Base-by-base conservation (phyloP, 2,113 vertebrate species). In the Ophthalmolycus amberensis region DNA sequence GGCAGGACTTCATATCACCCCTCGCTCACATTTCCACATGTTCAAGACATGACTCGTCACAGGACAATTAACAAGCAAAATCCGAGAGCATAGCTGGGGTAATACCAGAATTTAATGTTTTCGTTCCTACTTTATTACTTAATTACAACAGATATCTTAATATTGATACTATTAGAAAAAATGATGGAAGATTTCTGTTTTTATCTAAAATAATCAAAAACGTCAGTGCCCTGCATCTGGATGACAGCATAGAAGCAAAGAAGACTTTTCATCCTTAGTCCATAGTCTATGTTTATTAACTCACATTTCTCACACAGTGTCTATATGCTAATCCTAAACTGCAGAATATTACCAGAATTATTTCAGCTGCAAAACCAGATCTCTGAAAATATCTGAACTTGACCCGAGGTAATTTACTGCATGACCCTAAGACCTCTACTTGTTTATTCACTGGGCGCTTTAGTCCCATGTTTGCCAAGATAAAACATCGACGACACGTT, bases 381-480 rank as follows among this genome's bases (percentile, higher is more conserved):
- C 40, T 34, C 50, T 50, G 11, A 18, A 74, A 64, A 70, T 60
- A 34, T 69, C 71, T 67, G 12, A 85, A 64, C 66, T 54, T 77
- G 29, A 75, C 56, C 37, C 68, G 20, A 66, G 18, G 18, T 60
- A 42, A 73, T 84, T 75, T 68, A 22, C 54, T 74, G 37, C 42
- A 44, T 65, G 70, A 46, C 44, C 77, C 46, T n/a, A 68, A 63
- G 56, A 83, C 42, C 48, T 79, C 52, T 29, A 10, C 12, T 80
- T 82, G 46, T 83, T 82, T 78, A 56, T 80, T 66, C 50, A 84
- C 40, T 69, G 70, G 60, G 38, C 64, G 48, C 65, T 12, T 68
- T 40, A 52, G 7, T 27, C 48, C 59, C 1, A 73, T 22, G 63
- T 75, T 67, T 82, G 68, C 59, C 65, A 65, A 77, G 69, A 80